Evolutionary conservation across 2,113 vertebrate genomes (phyloP), one percentile per base, ranked within the genome.

Genomic region (Falco punctatus): DNA sequence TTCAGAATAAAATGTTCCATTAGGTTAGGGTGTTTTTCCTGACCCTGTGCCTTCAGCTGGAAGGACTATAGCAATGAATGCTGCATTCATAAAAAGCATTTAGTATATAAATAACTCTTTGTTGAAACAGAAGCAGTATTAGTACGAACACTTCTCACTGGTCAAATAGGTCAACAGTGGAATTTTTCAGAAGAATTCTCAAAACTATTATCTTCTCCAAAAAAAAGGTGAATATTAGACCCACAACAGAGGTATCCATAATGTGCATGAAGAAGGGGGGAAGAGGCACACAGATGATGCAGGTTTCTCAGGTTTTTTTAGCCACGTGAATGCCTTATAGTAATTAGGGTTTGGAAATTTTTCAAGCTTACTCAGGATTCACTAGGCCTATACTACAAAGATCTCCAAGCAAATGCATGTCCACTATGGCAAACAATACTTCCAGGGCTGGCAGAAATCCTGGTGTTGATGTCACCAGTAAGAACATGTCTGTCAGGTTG

Each of bases 21-120:
- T 82, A 81, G 17, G 28, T 0, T 90, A 38, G 74, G 54, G 40
- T 93, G 81, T 51, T 84, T 92, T 80, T 81, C 38, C 59, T 81
- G 30, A 59, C 44, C 48, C 69, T 77, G 12, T 67, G 57, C 48
- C 78, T 91, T 81, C 69, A 74, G 55, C 38, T 89, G 77, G 14
- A 78, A 86, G 65, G 46, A 91, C 75, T 86, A 84, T 13, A 91
- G 77, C 55, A 86, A 91, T 81, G 81, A 96, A 96, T 81, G 51
- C 59, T 58, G 51, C 46, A 70, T 90, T 93, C 48, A 90, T 66
- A 16, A 92, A 83, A 61, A 90, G 20, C 0, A 54, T 20, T n/a
- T 59, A 58, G 35, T 66, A 71, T 5, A 5, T 93, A 13, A 92
- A 77, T 70, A 81, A 79, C 48, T 94, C 22, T 27, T 46, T 78